Percentiles rank a stretch among this genome's conserved stretches.
Evolutionary conservation across 2,888 invertebrate species (phyloP).

Genomic region (Monochamus alternatus): DNA sequence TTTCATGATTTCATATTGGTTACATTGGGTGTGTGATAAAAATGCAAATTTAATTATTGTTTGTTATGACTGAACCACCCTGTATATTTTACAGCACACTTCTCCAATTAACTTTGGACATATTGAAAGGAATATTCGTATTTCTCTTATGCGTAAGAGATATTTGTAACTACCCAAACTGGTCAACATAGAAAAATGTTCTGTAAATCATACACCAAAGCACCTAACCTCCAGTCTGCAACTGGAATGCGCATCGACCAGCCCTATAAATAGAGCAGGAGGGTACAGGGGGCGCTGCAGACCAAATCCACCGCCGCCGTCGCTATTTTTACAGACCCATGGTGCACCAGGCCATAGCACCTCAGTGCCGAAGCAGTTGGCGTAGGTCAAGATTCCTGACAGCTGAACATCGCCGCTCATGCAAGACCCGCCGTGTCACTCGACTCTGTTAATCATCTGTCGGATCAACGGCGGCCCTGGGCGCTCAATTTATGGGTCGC

Average conservation of each 20-base stretch:
- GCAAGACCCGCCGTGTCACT: constrained; percentile 33
- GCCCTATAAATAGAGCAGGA: constrained; percentile 34
- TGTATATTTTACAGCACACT: too few relatives aligned
- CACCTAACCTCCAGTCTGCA: constrained; percentile 44
- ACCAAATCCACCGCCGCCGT: constrained; percentile 15
- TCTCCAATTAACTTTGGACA: too few relatives aligned
- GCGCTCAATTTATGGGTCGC: constrained; percentile 32
- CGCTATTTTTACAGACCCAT: constrained; percentile 36
- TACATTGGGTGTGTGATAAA: too few relatives aligned
- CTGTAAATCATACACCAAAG: constrained; percentile 23
- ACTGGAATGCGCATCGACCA: constrained; percentile 46
- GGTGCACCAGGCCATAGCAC: constrained; percentile 32
- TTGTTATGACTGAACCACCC: too few relatives aligned
- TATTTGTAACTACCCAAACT: too few relatives aligned
- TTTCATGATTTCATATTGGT: too few relatives aligned
- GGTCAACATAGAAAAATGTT: too few relatives aligned
- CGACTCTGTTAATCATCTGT: constrained; percentile 27
- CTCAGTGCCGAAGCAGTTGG: constrained; percentile 48
- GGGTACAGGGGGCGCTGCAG: neutral
- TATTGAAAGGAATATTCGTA: too few relatives aligned
- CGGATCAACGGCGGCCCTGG: constrained; percentile 20
- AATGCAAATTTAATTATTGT: too few relatives aligned
- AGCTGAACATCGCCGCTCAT: constrained; percentile 41
- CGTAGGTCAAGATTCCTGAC: constrained; percentile 47
- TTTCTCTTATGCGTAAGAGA: too few relatives aligned